A percentile compares a stretch with the other conserved stretches of the same genome.
phyloP scores from a whole-genome alignment of 2,113 vertebrate genomes.

The Rhabdomys dilectus region DNA sequence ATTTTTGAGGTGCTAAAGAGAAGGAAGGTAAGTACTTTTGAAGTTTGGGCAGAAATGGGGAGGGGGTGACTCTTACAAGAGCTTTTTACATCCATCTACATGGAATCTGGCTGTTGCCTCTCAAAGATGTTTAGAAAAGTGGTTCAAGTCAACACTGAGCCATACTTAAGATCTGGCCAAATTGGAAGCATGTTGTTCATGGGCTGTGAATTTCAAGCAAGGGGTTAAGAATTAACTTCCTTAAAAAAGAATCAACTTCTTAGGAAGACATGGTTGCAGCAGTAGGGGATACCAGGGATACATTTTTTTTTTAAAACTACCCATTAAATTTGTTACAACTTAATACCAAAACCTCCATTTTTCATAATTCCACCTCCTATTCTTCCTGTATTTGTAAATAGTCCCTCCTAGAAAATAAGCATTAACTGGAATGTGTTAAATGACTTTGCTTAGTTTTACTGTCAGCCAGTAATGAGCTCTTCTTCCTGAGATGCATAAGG shows the following conservation, averaged over 20 bases:
- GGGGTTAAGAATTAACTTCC: no score
- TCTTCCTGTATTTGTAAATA: constrained; percentile 76
- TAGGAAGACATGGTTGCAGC: constrained; percentile 20
- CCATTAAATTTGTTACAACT: constrained; percentile 56
- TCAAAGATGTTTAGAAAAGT: constrained; percentile 72
- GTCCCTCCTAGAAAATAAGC: constrained; percentile 75
- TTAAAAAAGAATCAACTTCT: neutral
- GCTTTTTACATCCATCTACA: constrained; percentile 38
- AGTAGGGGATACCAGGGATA: neutral
- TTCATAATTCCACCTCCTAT: constrained; percentile 50
- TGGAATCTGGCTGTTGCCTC: constrained; percentile 59
- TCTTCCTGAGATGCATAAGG: constrained; percentile 84
- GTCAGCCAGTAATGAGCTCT: constrained; percentile 76
- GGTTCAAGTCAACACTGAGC: neutral
- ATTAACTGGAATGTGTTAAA: constrained; percentile 81
- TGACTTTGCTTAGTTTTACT: constrained; percentile 76
- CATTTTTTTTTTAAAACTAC: constrained; percentile 45
- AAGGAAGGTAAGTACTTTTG: constrained; percentile 26
- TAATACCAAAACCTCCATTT: constrained; percentile 75
- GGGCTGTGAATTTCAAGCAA: neutral
- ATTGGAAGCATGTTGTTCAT: neutral
- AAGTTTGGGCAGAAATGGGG: constrained; percentile 44
- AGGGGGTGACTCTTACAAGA: constrained; percentile 10
- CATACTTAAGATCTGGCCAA: neutral
- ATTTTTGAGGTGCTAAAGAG: constrained; percentile 74